A percentile compares a stretch with the other conserved stretches of the same genome.
Evolutionary conservation across 2,797 vertebrate genomes (phyloP).

Genomic region (Rallus crepitans): DNA sequence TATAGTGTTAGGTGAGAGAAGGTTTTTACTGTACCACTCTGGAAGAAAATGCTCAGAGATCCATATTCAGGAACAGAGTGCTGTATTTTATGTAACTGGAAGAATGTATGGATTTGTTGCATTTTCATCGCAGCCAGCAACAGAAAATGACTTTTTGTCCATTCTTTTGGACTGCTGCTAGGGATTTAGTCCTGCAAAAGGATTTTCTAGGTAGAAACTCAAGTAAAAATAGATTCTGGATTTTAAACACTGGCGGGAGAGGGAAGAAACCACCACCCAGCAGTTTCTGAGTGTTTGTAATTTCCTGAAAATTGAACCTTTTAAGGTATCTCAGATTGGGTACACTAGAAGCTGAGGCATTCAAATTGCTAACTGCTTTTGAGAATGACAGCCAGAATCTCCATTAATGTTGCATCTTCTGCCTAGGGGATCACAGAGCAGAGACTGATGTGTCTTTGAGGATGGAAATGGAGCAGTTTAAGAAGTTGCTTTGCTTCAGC

Average conservation of each 20-base stretch:
- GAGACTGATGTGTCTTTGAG: constrained; percentile 45
- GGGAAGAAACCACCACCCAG: not conserved
- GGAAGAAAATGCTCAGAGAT: not conserved
- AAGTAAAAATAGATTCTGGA: not conserved
- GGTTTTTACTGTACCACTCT: not conserved
- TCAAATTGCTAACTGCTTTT: constrained; percentile 22
- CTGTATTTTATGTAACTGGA: not conserved
- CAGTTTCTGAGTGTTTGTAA: not conserved
- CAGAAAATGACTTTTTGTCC: fast-evolving
- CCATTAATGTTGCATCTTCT: constrained; percentile 32
- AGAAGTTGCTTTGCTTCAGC: constrained; percentile 11
- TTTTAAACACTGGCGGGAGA: not conserved
- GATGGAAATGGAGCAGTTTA: constrained; percentile 30
- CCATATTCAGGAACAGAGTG: not conserved
- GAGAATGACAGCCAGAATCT: constrained; percentile 38
- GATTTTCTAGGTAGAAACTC: not conserved
- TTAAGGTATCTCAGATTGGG: not conserved
- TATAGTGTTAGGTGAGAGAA: not conserved
- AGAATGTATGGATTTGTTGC: not conserved
- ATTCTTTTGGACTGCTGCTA: not conserved
- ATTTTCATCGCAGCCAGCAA: not conserved
- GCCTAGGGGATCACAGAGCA: constrained; percentile 23
- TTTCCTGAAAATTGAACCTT: constrained; percentile 27
- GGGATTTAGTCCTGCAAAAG: not conserved
- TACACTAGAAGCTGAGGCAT: constrained; percentile 16